phyloP scores from a whole-genome alignment of 1,140 invertebrate genomes.

The Magallana angulata region DNA sequence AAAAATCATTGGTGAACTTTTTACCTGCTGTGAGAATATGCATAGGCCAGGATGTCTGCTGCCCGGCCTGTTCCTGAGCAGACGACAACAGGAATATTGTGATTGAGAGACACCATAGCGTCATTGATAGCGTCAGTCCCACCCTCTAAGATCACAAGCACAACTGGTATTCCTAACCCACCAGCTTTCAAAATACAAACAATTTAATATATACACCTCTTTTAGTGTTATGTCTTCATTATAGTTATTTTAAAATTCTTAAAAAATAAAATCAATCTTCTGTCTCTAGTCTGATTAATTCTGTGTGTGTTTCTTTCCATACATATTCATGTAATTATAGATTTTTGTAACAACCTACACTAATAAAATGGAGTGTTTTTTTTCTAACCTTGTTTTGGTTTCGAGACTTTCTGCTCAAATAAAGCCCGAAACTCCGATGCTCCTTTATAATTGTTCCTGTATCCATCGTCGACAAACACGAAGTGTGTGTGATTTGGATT shows the following conservation, averaged over 20 bases:
- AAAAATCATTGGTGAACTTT: neutral
- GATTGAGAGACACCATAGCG: conserved; percentile 67
- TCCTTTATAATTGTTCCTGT: conserved; percentile 85
- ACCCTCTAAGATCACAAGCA: conserved; percentile 77
- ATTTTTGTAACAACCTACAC: too few relatives aligned
- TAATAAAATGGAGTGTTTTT: too few relatives aligned
- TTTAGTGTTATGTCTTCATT: too few relatives aligned
- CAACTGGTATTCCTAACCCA: conserved; percentile 72
- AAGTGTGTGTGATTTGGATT: conserved; percentile 98
- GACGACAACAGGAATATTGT: conserved; percentile 91
- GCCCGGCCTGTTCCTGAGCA: conserved; percentile 97
- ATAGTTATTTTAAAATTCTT: too few relatives aligned
- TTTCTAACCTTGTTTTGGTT: conserved; percentile 54
- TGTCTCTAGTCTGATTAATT: too few relatives aligned
- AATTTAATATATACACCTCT: too few relatives aligned
- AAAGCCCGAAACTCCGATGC: conserved; percentile 73
- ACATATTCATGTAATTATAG: too few relatives aligned
- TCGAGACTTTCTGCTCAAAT: conserved; percentile 72
- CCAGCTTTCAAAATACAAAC: conserved; percentile 42
- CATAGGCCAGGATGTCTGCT: conserved; percentile 96
- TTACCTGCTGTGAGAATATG: conserved; percentile 83
- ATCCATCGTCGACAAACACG: conserved; percentile 97
- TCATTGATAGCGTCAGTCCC: conserved; percentile 76
- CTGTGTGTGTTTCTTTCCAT: too few relatives aligned
- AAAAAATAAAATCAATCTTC: too few relatives aligned